Base-by-base conservation (phyloP, 37 sponge, comb jelly and placozoan genomes). In the Haliclona indistincta region DNA sequence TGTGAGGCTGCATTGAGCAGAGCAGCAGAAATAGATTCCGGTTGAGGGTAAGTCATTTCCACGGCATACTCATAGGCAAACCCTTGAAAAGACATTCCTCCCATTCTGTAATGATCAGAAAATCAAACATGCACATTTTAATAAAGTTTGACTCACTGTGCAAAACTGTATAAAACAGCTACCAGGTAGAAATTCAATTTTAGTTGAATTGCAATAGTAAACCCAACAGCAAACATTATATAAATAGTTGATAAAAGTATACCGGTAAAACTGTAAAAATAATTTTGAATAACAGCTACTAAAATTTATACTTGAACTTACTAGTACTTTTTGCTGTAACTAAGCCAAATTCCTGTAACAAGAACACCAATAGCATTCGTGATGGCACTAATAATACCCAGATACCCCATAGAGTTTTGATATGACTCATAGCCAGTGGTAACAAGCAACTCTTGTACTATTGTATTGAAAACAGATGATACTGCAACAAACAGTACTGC, bases 1-100 rank as follows among this genome's bases (percentile, higher is more conserved):
- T 80, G 81, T 61, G 81, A 70, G 1, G 42, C 33, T 38, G 38
- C 42, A 63, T 86, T 84, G 33, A 89, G 6, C 29, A 89, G 44
- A 20, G 75, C 90, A 22, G 80, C 73, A 0, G 90, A 77, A 13
- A 67, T 79, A 19, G 76, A 70, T 32, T 89, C 90, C 1, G 80
- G 75, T 17, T 85, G 29, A 53, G 90, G 90, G 64, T 74, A 89
- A 39, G 90, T 84, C 66, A 83, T 70, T 65, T 89, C 90, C 2
- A 74, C 85, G 34, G 79, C 80, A 60, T 76, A 78, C 44, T 89
- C 90, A 53, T 72, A 73, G 1, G 47, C 72, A 7, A 86, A 8
- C 1, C 63, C 74, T 63, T 55, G 60, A 65, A 81, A 73, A 25
- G 74, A 38, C 0, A 73, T 41, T 17, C 29, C 11, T 20, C 26